Conservation (phyloP, 2,797 vertebrate species). For the Geotrypetes seraphini region DNA sequence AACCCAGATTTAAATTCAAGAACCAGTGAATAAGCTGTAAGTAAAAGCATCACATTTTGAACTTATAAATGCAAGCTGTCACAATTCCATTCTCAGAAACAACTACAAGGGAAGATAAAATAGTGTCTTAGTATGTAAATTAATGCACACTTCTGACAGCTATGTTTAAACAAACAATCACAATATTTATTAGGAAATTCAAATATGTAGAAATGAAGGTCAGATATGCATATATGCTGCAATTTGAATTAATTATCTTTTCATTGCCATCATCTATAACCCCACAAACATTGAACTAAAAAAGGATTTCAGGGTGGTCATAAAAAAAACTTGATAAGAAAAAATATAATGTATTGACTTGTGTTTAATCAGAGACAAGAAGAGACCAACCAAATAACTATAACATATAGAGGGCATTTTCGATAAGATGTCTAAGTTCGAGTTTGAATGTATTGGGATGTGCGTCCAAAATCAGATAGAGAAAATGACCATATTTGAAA, state of each 20-base stretch:
- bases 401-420: too few species aligned
- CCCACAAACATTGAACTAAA: background rate
- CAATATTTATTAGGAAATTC: slow-evolving; percentile 11
- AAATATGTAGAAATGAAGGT: background rate
- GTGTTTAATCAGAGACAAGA: too few species aligned
- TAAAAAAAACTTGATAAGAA: background rate
- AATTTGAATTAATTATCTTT: slow-evolving; percentile 10
- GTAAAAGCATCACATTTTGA: background rate
- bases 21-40: background rate
- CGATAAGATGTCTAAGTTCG: too few species aligned
- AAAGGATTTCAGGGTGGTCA: background rate
- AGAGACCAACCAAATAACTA: too few species aligned
- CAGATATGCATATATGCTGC: background rate
- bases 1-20: too few species aligned
- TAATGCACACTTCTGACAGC: background rate
- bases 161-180: slow-evolving; percentile 9
- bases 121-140: slow-evolving; percentile 1
- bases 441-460: too few species aligned
- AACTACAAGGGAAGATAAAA: background rate
- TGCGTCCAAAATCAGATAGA: too few species aligned
- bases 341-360: background rate
- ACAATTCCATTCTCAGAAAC: background rate
- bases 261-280: background rate
- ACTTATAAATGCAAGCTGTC: slow-evolving; percentile 1
- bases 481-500: too few species aligned